A percentile compares a stretch with the other conserved stretches of the same genome.
Evolutionary conservation across 1,140 invertebrate species (phyloP).

Genomic region (Drosophila tsacasi): DNA sequence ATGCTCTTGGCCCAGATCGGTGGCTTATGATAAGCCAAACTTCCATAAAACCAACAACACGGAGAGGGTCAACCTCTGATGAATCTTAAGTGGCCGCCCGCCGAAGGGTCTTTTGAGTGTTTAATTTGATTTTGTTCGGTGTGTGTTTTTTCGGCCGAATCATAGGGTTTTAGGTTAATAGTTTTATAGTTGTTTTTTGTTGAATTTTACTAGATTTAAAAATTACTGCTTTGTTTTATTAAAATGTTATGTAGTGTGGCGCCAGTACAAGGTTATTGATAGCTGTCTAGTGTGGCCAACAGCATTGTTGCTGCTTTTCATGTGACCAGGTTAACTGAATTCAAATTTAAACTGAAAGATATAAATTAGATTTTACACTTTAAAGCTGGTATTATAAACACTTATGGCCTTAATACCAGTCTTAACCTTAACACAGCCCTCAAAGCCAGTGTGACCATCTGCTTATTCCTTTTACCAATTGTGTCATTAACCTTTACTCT

Average conservation of each 20-base stretch:
- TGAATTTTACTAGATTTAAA: neutral
- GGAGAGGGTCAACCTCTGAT: conserved; percentile 30
- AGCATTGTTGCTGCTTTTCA: neutral
- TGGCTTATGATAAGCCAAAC: conserved; percentile 59
- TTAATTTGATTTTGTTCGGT: conserved; percentile 50
- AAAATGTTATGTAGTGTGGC: neutral
- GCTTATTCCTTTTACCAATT: neutral
- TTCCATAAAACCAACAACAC: conserved; percentile 30
- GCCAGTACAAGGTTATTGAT: neutral
- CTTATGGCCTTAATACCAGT: neutral
- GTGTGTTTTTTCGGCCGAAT: conserved; percentile 30
- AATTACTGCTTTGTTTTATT: neutral
- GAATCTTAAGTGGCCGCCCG: conserved; percentile 51
- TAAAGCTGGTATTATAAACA: neutral
- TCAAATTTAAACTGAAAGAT: neutral
- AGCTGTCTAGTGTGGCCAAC: neutral
- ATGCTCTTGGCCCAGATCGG: conserved; percentile 61
- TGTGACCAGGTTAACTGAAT: neutral
- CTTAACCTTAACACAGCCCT: neutral
- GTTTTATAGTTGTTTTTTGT: conserved; percentile 7
- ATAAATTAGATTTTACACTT: neutral
- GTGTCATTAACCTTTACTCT: conserved; percentile 70
- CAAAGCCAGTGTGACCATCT: conserved; percentile 7
- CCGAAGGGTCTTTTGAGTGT: conserved; percentile 55
- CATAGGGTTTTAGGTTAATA: conserved; percentile 25